These are phyloP conservation scores for Drosophila diplacantha DNA, from an alignment of 2,888 invertebrate genomes.

Conservation along the genomic window DNA sequence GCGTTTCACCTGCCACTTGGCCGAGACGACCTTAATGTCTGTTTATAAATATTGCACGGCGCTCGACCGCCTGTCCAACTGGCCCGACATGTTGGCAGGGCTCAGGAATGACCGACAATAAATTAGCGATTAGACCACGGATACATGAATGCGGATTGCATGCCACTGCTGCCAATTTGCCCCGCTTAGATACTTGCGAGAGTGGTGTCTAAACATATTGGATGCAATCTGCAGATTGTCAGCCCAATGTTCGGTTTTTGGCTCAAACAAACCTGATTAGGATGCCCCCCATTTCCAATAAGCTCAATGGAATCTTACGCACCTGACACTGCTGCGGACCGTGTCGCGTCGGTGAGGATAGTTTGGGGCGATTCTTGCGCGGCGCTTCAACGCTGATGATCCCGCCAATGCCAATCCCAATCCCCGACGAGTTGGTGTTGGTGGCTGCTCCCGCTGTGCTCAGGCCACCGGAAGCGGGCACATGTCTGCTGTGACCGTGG, in stretches of 20 bases:
- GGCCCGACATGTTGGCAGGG: slow-evolving; percentile 39
- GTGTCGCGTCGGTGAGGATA: slow-evolving; percentile 92
- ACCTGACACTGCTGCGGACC: slow-evolving; percentile 96
- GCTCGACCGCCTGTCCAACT: slow-evolving; percentile 14
- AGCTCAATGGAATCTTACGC: slow-evolving; percentile 20
- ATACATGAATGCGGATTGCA: slow-evolving; percentile 18
- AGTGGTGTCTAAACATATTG: slow-evolving; percentile 1
- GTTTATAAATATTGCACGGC: slow-evolving; percentile 48
- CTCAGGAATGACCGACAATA: slow-evolving; percentile 40
- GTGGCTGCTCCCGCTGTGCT: slow-evolving; percentile 65
- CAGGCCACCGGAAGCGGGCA: slow-evolving; percentile 73
- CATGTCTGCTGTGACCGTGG: slow-evolving; percentile 38
- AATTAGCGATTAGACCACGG: slow-evolving; percentile 44
- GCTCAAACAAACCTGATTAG: background rate
- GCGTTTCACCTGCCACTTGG: slow-evolving; percentile 39
- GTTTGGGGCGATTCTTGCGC: slow-evolving; percentile 87
- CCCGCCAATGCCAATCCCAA: slow-evolving; percentile 64
- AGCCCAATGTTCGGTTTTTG: background rate
- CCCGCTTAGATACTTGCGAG: slow-evolving; percentile 5
- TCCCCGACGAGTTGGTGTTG: slow-evolving; percentile 38
- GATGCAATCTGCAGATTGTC: slow-evolving; percentile 3
- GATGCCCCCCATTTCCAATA: background rate
- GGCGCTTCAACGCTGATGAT: slow-evolving; percentile 69
- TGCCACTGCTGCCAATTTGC: slow-evolving; percentile 5
- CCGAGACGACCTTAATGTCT: slow-evolving; percentile 44